These are phyloP conservation scores for Actenoides lindsayi DNA, from an alignment of 2,113 vertebrate genomes.

Conservation along the genomic window DNA sequence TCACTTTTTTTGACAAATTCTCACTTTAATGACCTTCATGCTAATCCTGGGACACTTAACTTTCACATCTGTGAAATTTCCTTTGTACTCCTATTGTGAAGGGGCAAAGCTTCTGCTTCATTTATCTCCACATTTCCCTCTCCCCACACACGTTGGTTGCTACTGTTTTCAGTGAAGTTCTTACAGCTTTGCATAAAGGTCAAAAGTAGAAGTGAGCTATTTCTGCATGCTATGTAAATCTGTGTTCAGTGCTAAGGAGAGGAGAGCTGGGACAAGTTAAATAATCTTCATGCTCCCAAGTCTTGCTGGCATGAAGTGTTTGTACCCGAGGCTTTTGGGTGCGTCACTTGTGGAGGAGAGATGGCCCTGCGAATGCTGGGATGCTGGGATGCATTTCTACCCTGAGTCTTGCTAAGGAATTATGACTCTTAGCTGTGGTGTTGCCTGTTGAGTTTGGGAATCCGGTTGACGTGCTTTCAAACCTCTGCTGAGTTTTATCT, in stretches of 20 bases:
- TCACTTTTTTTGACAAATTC: neutral
- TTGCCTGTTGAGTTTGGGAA: neutral
- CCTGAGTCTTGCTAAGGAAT: neutral
- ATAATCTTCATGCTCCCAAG: neutral
- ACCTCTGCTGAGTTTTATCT: neutral
- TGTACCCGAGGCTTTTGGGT: neutral
- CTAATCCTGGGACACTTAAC: neutral
- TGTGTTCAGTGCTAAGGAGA: neutral
- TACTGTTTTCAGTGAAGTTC: neutral
- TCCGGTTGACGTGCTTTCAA: neutral
- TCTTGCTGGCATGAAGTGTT: neutral
- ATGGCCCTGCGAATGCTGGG: neutral
- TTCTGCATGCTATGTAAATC: neutral
- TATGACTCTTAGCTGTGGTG: neutral
- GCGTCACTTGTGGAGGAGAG: neutral
- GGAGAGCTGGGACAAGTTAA: neutral
- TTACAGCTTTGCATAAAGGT: neutral
- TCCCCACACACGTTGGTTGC: accelerated
- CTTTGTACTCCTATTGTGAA: neutral
- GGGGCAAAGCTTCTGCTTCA: neutral
- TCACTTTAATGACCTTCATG: neutral
- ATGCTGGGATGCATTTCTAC: accelerated
- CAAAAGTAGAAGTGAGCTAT: neutral
- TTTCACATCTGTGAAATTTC: neutral
- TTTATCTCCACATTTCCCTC: neutral